Conservation (phyloP, 2,113 vertebrate species). For the Zapornia atra region DNA sequence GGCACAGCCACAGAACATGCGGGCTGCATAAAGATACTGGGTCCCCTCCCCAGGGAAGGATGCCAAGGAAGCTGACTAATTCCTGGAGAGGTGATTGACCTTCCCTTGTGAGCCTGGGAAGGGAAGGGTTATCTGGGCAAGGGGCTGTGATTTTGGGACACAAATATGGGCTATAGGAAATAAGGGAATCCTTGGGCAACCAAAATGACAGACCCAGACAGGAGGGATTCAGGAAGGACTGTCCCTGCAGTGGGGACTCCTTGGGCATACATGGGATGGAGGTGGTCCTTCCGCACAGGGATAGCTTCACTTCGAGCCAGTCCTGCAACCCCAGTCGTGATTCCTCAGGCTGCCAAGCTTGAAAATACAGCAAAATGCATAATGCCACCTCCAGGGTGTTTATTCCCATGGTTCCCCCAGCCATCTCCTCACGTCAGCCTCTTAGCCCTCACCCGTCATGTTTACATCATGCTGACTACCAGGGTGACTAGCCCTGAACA, state of each 20-base stretch:
- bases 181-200: background rate
- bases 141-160: background rate
- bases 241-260: background rate
- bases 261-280: background rate
- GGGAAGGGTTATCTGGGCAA: background rate
- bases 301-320: background rate
- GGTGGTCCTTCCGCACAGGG: background rate
- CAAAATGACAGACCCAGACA: background rate
- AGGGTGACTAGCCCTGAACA: background rate
- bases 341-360: background rate
- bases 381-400: background rate
- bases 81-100: background rate
- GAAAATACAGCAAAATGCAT: background rate
- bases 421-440: background rate
- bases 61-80: background rate
- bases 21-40: fast-evolving
- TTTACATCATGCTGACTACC: background rate
- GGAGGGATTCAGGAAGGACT: background rate
- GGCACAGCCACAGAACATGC: fast-evolving
- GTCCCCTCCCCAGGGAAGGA: background rate
- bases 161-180: background rate
- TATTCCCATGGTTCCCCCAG: background rate
- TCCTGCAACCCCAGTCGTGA: background rate
- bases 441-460: background rate
- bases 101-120: background rate